Conservation (phyloP, 2,888 invertebrate species). For the Hetaerina titia region DNA sequence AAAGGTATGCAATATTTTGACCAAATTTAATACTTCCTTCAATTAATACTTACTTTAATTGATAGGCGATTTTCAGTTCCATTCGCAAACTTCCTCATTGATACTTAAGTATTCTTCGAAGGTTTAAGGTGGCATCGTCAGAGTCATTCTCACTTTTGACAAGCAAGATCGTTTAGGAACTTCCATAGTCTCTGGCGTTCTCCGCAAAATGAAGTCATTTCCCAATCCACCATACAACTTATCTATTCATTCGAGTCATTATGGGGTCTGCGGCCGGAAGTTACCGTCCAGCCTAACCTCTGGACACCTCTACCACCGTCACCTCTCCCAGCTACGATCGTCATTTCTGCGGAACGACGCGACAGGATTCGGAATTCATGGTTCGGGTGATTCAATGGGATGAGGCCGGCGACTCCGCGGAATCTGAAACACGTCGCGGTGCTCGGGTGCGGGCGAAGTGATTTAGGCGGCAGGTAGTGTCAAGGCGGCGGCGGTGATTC, state of each 20-base stretch:
- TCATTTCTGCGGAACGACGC: neutral
- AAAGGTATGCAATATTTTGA: too few relatives aligned
- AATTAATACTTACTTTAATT: too few relatives aligned
- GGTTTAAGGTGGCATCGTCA: neutral
- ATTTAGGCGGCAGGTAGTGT: too few relatives aligned
- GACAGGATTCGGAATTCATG: neutral
- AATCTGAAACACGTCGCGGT: neutral
- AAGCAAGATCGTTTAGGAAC: neutral
- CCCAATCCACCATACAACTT: neutral
- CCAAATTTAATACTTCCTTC: too few relatives aligned
- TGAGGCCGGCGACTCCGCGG: neutral
- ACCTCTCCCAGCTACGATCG: neutral
- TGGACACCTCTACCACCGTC: neutral
- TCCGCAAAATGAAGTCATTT: neutral
- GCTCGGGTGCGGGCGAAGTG: too few relatives aligned
- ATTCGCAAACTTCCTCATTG: too few relatives aligned
- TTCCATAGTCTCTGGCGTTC: neutral
- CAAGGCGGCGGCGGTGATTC: too few relatives aligned
- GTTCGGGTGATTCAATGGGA: neutral
- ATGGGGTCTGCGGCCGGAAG: neutral
- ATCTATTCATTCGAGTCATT: neutral
- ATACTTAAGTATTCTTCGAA: too few relatives aligned
- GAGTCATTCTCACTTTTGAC: neutral
- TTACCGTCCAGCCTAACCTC: neutral
- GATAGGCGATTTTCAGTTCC: too few relatives aligned